Conservation (phyloP, 2,113 vertebrate species). For the Siphamia tubifer region DNA sequence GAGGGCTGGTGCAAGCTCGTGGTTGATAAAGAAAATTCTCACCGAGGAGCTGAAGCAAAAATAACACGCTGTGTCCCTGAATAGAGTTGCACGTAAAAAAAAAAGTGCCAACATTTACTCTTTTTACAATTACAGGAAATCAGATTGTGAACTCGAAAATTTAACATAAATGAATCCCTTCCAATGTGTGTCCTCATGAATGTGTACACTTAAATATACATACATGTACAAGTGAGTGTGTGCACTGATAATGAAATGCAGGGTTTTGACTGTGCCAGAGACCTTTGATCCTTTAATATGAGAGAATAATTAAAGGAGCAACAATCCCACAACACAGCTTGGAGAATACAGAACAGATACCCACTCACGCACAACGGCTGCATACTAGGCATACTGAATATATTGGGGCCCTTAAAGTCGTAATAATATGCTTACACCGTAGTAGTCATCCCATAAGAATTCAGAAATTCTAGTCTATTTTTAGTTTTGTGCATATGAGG, state of each 20-base stretch:
- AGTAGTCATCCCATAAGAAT: constrained; percentile 11
- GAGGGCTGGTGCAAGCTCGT: constrained; percentile 33
- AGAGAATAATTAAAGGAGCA: constrained; percentile 84
- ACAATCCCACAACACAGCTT: constrained; percentile 73
- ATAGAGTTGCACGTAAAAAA: constrained; percentile 16
- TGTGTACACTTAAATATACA: not conserved
- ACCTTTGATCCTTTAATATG: constrained; percentile 84
- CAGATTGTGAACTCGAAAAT: constrained; percentile 22
- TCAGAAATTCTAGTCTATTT: not conserved
- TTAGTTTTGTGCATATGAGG: not conserved
- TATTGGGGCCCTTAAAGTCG: constrained; percentile 7
- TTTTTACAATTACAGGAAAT: constrained; percentile 42
- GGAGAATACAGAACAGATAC: constrained; percentile 74
- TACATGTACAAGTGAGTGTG: not conserved
- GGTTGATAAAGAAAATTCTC: constrained; percentile 40
- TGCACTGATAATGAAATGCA: constrained; percentile 69
- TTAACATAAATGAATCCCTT: constrained; percentile 12
- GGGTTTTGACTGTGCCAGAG: constrained; percentile 64
- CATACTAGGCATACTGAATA: constrained; percentile 40
- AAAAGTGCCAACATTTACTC: constrained; percentile 24
- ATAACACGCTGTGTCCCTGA: constrained; percentile 23
- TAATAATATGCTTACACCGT: constrained; percentile 19
- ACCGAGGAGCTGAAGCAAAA: constrained; percentile 26
- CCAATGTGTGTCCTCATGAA: not conserved
- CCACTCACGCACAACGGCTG: constrained; percentile 42